phyloP scores from a whole-genome alignment of 37 sponge, comb jelly and placozoan species.

The Halichondria panicea region DNA sequence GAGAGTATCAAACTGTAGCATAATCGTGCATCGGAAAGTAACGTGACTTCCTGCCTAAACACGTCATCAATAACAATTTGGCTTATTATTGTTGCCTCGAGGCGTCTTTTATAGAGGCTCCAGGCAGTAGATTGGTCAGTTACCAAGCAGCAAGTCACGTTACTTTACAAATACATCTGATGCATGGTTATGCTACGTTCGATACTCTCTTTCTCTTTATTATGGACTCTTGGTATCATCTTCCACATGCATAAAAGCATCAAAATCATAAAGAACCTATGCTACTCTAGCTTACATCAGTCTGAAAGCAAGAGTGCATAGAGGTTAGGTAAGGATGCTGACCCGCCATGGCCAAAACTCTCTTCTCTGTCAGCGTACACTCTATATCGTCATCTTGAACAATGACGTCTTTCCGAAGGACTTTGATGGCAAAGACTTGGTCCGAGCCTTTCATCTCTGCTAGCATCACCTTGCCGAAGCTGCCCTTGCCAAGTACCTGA shows the following conservation, averaged over 20 bases:
- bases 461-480: slow-evolving; percentile 98
- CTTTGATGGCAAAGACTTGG: slow-evolving; percentile 92
- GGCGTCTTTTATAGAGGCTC: too few relatives aligned
- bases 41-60: too few relatives aligned
- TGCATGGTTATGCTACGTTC: too few relatives aligned
- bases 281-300: slow-evolving; percentile 68
- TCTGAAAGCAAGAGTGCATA: slow-evolving; percentile 95
- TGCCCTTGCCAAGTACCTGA: slow-evolving; percentile 91
- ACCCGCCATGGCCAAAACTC: slow-evolving; percentile 87
- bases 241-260: slow-evolving; percentile 19
- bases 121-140: too few relatives aligned
- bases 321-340: slow-evolving; percentile 91
- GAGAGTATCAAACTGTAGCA: too few relatives aligned
- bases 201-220: too few relatives aligned
- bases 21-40: too few relatives aligned
- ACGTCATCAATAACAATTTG: too few relatives aligned
- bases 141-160: too few relatives aligned
- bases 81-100: too few relatives aligned
- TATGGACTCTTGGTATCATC: not conserved
- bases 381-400: slow-evolving; percentile 92
- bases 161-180: too few relatives aligned
- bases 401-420: slow-evolving; percentile 89
- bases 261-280: slow-evolving; percentile 26
- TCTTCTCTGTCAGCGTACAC: slow-evolving; percentile 95
- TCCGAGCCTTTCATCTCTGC: slow-evolving; percentile 80